Conservation (phyloP, 2,888 invertebrate genomes). For the Cybosia mesomella region DNA sequence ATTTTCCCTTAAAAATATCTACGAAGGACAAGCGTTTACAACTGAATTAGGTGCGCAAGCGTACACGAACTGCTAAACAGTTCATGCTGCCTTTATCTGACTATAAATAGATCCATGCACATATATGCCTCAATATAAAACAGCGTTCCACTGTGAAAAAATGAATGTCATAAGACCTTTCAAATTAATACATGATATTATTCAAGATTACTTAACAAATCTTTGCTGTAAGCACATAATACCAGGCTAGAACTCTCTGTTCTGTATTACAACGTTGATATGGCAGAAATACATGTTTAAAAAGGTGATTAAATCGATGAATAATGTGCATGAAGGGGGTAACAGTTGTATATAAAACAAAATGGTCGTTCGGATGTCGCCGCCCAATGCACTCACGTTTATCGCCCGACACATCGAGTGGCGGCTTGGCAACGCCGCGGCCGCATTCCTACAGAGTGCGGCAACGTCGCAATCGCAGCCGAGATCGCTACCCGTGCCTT, state of each 20-base stretch:
- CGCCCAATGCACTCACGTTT: conserved; percentile 83
- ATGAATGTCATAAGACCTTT: not conserved
- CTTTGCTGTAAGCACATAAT: not conserved
- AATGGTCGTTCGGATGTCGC: conserved; percentile 72
- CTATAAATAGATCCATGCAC: conserved; percentile 63
- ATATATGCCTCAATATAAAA: not conserved
- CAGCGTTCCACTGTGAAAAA: not conserved
- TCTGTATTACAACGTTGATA: not conserved
- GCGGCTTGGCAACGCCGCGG: conserved; percentile 78
- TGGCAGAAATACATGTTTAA: not conserved
- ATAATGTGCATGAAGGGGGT: conserved; percentile 29
- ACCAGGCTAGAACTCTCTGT: not conserved
- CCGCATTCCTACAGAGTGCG: conserved; percentile 78
- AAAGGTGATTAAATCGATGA: not conserved
- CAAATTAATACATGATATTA: not conserved
- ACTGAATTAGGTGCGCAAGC: conserved; percentile 22
- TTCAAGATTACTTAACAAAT: not conserved
- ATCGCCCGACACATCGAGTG: conserved; percentile 69
- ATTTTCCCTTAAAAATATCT: not conserved
- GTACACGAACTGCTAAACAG: conserved; percentile 47
- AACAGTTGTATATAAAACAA: conserved; percentile 68
- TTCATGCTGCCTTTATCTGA: conserved; percentile 61
- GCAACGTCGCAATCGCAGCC: conserved; percentile 80
- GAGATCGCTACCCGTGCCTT: conserved; percentile 70
- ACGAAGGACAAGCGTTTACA: not conserved